These are phyloP conservation scores for Coenonympha glycerion DNA, from an alignment of 2,888 invertebrate species.

Conservation along the genomic window DNA sequence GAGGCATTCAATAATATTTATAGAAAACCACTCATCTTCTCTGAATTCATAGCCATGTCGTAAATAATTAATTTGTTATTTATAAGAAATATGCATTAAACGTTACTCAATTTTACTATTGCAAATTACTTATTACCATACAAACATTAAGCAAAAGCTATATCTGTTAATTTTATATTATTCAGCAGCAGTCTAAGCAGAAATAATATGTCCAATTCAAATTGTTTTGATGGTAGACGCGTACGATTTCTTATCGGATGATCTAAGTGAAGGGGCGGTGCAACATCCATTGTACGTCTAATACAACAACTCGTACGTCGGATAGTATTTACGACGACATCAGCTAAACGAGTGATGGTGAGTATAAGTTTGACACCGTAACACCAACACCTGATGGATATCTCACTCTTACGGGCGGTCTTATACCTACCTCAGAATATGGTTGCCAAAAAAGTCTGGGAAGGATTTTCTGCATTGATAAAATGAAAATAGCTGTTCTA, in stretches of 20 bases:
- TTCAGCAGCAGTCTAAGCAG: too few species aligned
- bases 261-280: conserved; percentile 46
- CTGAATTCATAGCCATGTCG: neutral
- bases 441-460: neutral
- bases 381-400: conserved; percentile 48
- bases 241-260: conserved; percentile 39
- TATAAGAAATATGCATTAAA: neutral
- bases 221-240: conserved; percentile 9
- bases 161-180: too few species aligned
- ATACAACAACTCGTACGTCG: too few species aligned
- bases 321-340: conserved; percentile 62
- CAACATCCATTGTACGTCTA: conserved; percentile 57
- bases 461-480: too few species aligned
- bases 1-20: neutral
- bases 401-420: conserved; percentile 55
- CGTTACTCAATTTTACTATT: neutral
- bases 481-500: too few species aligned
- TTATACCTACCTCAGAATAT: neutral
- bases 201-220: conserved; percentile 40
- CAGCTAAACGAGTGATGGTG: conserved; percentile 36
- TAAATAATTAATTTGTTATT: neutral
- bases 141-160: too few species aligned
- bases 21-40: neutral
- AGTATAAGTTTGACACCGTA: conserved; percentile 46
- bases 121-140: too few species aligned